Conservation (phyloP, 2,888 invertebrate genomes). For the Phaedon cochleariae region DNA sequence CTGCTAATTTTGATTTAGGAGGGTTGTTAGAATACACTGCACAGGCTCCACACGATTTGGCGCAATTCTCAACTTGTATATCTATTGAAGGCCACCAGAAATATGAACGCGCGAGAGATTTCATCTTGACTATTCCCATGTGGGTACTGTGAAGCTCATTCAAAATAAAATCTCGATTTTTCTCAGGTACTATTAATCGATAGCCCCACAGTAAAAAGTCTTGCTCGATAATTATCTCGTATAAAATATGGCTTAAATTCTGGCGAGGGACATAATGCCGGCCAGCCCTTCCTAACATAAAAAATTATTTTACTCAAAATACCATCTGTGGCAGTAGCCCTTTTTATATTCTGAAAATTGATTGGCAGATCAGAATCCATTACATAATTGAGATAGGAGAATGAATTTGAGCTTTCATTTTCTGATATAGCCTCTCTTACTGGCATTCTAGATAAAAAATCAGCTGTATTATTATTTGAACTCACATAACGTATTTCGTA, state of each 20-base stretch:
- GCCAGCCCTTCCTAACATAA: constrained; percentile 13
- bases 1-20: constrained; percentile 4
- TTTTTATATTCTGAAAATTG: not conserved
- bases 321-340: not conserved
- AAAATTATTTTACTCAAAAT: constrained; percentile 8
- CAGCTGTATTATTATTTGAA: constrained; percentile 16
- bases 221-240: constrained; percentile 14
- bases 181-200: constrained; percentile 13
- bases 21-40: constrained; percentile 8
- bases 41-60: constrained; percentile 11
- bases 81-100: constrained; percentile 19
- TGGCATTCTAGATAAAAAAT: constrained; percentile 20
- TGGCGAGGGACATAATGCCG: not conserved
- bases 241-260: constrained; percentile 9
- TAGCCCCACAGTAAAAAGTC: constrained; percentile 18
- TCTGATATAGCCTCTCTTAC: no score
- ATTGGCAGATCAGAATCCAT: not conserved
- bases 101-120: constrained; percentile 9
- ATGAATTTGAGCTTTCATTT: no score
- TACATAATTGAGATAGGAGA: not conserved
- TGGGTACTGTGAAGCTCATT: not conserved
- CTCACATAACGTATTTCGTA: constrained; percentile 9
- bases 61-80: constrained; percentile 1
- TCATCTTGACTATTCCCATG: no score
- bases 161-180: not conserved